Evolutionary conservation across 2,113 vertebrate genomes (phyloP).

Genomic region (Ifrita kowaldi): DNA sequence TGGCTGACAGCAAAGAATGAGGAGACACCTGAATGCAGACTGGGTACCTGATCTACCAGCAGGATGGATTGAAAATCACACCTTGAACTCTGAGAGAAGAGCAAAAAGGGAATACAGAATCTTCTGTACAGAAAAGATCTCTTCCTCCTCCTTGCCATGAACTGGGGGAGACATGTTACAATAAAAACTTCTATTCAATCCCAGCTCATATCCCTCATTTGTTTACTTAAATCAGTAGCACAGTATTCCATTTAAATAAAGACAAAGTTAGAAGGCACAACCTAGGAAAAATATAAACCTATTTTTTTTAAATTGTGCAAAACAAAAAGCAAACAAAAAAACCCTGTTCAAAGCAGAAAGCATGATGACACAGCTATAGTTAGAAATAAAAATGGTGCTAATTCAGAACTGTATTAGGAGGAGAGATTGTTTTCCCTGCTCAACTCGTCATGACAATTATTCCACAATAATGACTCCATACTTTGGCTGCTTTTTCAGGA

Average conservation of each 20-base stretch:
- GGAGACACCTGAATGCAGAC: background rate
- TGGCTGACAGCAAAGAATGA: background rate
- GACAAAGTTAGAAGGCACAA: background rate
- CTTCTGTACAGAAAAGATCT: background rate
- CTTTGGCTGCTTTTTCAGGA: background rate
- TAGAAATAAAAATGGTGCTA: constrained; percentile 16
- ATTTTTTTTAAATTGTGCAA: background rate
- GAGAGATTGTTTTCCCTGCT: background rate
- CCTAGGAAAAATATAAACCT: background rate
- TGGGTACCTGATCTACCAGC: background rate
- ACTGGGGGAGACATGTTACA: background rate
- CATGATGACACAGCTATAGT: background rate
- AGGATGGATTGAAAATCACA: background rate
- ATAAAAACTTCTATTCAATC: background rate
- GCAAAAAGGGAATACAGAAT: background rate
- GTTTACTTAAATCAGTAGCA: background rate
- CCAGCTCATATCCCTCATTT: background rate
- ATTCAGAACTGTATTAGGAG: background rate
- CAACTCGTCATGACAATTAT: background rate
- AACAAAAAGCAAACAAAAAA: background rate
- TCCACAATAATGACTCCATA: background rate
- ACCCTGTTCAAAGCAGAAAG: background rate
- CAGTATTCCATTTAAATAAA: background rate
- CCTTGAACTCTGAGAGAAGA: background rate
- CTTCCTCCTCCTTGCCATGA: background rate